Evolutionary conservation across 2,113 vertebrate genomes (phyloP).

Genomic region (Trogon surrucura): DNA sequence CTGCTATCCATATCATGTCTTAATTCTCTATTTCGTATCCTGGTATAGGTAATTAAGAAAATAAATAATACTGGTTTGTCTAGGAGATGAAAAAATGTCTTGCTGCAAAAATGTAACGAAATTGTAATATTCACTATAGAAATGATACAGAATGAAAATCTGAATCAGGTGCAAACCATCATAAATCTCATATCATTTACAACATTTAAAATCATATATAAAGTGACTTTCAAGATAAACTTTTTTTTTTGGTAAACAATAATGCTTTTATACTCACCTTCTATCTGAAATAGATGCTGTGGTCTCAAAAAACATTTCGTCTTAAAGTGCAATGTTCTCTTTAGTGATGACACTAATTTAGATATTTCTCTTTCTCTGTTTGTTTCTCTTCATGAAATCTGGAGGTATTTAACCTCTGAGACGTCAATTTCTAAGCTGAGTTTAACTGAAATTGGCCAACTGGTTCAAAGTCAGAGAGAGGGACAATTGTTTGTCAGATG

Average conservation of each 20-base stretch:
- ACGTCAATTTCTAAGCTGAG: background rate
- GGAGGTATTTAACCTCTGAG: background rate
- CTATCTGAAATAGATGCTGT: background rate
- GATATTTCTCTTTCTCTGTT: background rate
- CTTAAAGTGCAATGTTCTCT: background rate
- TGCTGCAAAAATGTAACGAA: background rate
- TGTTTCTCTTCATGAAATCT: background rate
- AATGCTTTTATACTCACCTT: background rate
- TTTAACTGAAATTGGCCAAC: background rate
- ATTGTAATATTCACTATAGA: background rate
- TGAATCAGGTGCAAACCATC: background rate
- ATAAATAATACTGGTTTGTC: background rate
- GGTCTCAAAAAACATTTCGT: background rate
- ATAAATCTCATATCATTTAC: background rate
- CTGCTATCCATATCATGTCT: background rate
- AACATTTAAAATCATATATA: background rate
- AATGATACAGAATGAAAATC: background rate
- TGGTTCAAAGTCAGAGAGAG: background rate
- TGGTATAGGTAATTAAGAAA: conserved; percentile 18
- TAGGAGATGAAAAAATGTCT: background rate
- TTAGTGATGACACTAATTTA: background rate
- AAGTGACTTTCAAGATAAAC: background rate
- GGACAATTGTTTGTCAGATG: background rate
- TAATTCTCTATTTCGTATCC: conserved; percentile 12
- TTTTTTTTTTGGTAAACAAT: background rate